Conservation (phyloP, 1,140 invertebrate species). For the Platorchestia sp. region DNA sequence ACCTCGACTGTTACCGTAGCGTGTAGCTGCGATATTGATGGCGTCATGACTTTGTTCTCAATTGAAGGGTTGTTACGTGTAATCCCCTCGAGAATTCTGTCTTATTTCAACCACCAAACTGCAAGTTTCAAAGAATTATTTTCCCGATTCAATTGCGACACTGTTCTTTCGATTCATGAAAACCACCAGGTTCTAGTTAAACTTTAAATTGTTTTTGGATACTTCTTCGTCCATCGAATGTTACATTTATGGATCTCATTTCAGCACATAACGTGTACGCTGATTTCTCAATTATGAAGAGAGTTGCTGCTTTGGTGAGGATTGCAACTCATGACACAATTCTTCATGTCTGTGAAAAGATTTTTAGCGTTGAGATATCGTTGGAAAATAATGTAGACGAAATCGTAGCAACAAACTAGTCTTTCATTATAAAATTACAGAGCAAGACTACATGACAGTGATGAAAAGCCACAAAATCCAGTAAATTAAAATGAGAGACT, state of each 20-base stretch:
- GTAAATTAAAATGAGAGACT: background rate
- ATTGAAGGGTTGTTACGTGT: constrained; percentile 42
- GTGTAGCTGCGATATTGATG: constrained; percentile 47
- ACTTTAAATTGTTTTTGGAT: constrained; percentile 48
- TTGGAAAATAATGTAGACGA: background rate
- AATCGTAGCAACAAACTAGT: background rate
- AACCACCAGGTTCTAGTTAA: background rate
- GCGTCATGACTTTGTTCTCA: constrained; percentile 33
- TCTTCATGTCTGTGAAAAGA: background rate
- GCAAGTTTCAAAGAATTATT: constrained; percentile 19
- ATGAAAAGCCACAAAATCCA: background rate
- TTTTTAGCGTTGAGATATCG: background rate
- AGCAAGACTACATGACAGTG: background rate
- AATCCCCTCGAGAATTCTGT: constrained; percentile 20
- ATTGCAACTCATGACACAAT: background rate
- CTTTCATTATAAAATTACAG: background rate
- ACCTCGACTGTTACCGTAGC: constrained; percentile 42
- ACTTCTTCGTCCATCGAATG: background rate
- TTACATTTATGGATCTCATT: background rate
- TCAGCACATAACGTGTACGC: background rate
- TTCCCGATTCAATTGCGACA: constrained; percentile 49
- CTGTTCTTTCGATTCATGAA: background rate
- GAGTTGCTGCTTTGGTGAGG: background rate
- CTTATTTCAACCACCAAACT: constrained; percentile 38
- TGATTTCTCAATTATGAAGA: background rate